Evolutionary conservation across 2,888 invertebrate species (phyloP), one percentile per base, ranked within the genome.

Genomic region (Ganaspis brasiliensis): DNA sequence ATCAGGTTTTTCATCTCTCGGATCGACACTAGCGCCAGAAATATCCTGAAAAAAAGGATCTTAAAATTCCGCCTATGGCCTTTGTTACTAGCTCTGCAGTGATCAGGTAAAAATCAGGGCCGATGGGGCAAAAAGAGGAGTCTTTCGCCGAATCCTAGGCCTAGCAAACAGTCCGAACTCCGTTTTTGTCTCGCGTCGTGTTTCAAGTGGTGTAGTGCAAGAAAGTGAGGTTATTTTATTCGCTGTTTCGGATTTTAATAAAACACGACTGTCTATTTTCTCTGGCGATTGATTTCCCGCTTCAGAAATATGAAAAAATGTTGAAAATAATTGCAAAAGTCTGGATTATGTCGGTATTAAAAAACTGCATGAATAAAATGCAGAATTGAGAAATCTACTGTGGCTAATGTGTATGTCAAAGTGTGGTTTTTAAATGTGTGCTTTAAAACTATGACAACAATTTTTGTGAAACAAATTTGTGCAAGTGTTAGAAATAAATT

Each of bases 141-240:
- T 45, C 40, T 2, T 37, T 14, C 21, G 14, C 12, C 5, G 9
- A 52, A 9, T 52, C 52, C 52, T 16, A 8, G 19, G 19, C n/a
- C 10, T 8, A 26, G 24, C n/a, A 52, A 52, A 52, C 52, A 19
- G 19, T 52, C 52, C 52, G 52, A n/a, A n/a, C n/a, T 52, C 52
- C 52, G 56, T 56, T 24, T 45, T 67, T 24, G n/a, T 24, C 40
- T 45, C 45, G 67, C 67, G 16, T n/a, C n/a, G 19, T 21, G n/a
- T 45, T 24, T 67, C 21, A 10, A 8, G 14, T 14, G 10, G 26
- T 21, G n/a, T n/a, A 21, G 14, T 24, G 14, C 6, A 24, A 67
- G 40, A 67, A 67, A 67, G 67, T 67, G 67, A 49, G 67, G 67
- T 67, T 67, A 49, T 40, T 67, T 45, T 35, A 14, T n/a, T 45